These are phyloP conservation scores for Tychaedon coryphoeus DNA, from an alignment of 2,113 vertebrate species.

Conservation along the genomic window DNA sequence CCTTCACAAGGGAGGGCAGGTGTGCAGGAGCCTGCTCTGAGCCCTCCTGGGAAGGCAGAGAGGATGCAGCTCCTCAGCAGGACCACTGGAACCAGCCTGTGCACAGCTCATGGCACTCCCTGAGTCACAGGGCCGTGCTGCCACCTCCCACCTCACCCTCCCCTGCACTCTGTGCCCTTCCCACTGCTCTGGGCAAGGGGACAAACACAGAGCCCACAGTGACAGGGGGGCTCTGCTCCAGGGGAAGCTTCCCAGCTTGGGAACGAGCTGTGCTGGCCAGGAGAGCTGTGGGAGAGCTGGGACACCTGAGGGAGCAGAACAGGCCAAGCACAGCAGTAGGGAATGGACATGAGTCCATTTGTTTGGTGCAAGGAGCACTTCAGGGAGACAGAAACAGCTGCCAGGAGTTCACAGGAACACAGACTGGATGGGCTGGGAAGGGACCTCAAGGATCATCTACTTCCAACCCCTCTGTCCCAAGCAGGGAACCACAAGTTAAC, in stretches of 20 bases:
- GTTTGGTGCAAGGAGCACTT: not conserved
- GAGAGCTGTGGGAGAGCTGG: not conserved
- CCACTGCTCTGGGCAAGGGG: not conserved
- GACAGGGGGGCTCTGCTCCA: not conserved
- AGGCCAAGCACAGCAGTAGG: not conserved
- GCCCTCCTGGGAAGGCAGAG: not conserved
- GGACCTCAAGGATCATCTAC: not conserved
- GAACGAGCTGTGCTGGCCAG: not conserved
- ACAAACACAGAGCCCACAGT: not conserved
- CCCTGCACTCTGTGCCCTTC: not conserved
- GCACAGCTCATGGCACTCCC: not conserved
- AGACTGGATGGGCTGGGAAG: not conserved
- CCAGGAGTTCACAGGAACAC: not conserved
- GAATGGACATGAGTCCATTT: fast-evolving
- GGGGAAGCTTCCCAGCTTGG: not conserved
- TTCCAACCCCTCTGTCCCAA: fast-evolving
- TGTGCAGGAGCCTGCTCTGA: not conserved
- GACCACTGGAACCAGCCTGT: not conserved
- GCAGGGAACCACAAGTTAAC: not conserved
- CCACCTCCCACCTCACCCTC: not conserved
- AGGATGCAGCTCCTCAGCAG: not conserved
- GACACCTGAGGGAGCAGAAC: not conserved
- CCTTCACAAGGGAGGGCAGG: not conserved
- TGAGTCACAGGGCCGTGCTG: not conserved
- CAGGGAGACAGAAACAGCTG: not conserved